Evolutionary conservation across 1,140 invertebrate genomes (phyloP), one percentile per base, ranked within the genome.

Genomic region (Drosophila kohkoa): DNA sequence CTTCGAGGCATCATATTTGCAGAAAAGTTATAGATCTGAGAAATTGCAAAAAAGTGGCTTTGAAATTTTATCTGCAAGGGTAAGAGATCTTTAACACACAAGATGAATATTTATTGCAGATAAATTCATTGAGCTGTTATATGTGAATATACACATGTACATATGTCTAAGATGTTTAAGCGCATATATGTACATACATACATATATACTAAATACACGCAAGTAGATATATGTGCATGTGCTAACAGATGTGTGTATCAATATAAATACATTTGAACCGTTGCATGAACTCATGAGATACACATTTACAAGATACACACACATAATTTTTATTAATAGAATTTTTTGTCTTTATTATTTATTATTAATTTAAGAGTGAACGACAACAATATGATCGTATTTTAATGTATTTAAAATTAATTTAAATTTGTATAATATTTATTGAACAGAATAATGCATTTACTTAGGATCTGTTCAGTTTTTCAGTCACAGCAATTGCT

Each of bases 251-350:
- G 30, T 35, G n/a, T 35, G 13, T 32, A 54, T 32, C n/a, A 43
- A 54, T 13, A 15, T 54, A 35, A 54, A 54, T 54, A 32, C 51
- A 54, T 65, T 64, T 16, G 46, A 69, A 28, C 6, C 45, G 60
- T 8, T 46, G 54, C 38, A 45, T 62, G 32, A 73, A 67, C 75
- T 75, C 46, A 75, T 69, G 67, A 60, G 79, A 86, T 86, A 86
- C 82, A 86, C 75, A 86, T 70, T 86, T 86, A 43, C 38, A 8
- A 69, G 71, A 54, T 68, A 74, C 32, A 68, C 38, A 32, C 15
- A 46, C 8, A 38, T 7, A 25, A 46, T 32, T 46, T 10, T 35
- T 46, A 64, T 38, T 54, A 25, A 13, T 43, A 38, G 35, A 32
- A 16, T 55, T 3, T 20, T 38, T 38, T 55, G 0, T 10, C 10